Evolutionary conservation across 2,888 invertebrate genomes (phyloP).

Genomic region (Ptychoptera contaminata): DNA sequence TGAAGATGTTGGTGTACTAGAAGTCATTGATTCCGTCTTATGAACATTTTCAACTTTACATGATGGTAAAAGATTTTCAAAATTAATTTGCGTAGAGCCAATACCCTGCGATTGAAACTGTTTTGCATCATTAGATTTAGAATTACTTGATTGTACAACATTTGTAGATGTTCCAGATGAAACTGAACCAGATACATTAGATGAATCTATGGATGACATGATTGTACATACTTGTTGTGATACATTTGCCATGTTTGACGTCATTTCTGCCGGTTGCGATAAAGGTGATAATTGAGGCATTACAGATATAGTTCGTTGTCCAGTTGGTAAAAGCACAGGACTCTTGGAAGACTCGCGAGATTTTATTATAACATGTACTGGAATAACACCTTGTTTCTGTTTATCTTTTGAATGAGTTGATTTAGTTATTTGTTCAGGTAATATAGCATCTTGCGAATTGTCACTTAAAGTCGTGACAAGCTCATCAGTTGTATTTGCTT

Average conservation of each 20-base stretch:
- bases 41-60: constrained; percentile 34
- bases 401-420: neutral
- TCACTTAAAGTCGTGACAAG: constrained; percentile 11
- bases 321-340: constrained; percentile 16
- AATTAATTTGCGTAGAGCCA: constrained; percentile 35
- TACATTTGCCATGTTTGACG: constrained; percentile 54
- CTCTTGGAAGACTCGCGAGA: constrained; percentile 14
- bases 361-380: constrained; percentile 18
- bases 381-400: constrained; percentile 10
- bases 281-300: constrained; percentile 54
- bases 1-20: neutral
- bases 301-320: constrained; percentile 34
- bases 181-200: constrained; percentile 9
- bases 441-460: constrained; percentile 10
- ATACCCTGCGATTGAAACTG: constrained; percentile 22
- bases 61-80: constrained; percentile 35
- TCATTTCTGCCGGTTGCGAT: constrained; percentile 54
- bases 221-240: constrained; percentile 51
- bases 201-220: constrained; percentile 38
- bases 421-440: neutral
- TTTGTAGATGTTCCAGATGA: neutral
- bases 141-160: neutral
- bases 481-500: neutral
- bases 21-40: constrained; percentile 6
- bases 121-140: neutral